phyloP scores from a whole-genome alignment of 2,888 invertebrate genomes.

The Sphinx pinastri region DNA sequence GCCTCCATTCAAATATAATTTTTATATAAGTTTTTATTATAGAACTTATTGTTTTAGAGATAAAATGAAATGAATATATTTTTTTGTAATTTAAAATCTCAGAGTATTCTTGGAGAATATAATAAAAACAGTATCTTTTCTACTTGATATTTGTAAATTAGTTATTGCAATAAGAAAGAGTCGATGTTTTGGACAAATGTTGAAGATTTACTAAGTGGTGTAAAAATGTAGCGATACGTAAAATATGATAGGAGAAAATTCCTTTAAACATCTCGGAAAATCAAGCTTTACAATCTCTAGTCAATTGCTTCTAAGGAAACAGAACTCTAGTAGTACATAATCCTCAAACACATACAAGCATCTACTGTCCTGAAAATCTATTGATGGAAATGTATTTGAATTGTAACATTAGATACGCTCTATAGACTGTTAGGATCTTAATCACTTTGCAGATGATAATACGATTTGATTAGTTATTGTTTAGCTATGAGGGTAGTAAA shows the following conservation, averaged over 20 bases:
- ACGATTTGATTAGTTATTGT: slow-evolving; percentile 60
- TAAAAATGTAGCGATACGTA: no score
- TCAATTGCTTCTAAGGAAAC: no score
- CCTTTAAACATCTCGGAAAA: no score
- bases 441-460: slow-evolving; percentile 43
- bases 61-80: not conserved
- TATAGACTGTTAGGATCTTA: slow-evolving; percentile 24
- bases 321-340: not conserved
- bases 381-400: slow-evolving; percentile 7
- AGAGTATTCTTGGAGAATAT: no score
- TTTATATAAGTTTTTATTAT: not conserved
- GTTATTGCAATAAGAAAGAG: no score
- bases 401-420: slow-evolving; percentile 19
- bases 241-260: no score
- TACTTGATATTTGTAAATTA: no score
- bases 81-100: no score
- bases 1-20: not conserved
- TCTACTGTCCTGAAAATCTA: slow-evolving; percentile 9
- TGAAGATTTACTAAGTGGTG: no score
- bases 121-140: no score
- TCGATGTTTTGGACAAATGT: no score
- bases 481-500: slow-evolving; percentile 44
- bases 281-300: no score
- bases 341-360: not conserved
- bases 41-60: not conserved